Percentiles rank a stretch among this genome's conserved stretches.
Conservation (phyloP, 2,888 invertebrate genomes). For the Amiota communis region DNA sequence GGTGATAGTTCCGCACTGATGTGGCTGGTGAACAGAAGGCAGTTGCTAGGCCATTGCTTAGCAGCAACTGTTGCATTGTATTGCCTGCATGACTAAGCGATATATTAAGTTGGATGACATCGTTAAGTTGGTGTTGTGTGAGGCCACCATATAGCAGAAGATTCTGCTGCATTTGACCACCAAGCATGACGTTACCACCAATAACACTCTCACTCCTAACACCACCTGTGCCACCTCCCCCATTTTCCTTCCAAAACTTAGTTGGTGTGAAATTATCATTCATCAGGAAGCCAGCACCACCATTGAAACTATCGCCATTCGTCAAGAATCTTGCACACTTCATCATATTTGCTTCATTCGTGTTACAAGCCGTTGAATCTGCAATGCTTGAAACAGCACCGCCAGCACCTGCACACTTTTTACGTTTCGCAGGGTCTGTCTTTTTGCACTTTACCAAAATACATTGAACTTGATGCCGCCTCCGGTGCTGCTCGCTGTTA, state of each 20-base stretch:
- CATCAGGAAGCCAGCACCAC: constrained; percentile 54
- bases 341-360: constrained; percentile 75
- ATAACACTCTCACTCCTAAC: constrained; percentile 44
- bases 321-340: constrained; percentile 75
- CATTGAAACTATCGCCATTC: constrained; percentile 62
- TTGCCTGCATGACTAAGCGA: constrained; percentile 54
- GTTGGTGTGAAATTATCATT: constrained; percentile 66
- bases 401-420: constrained; percentile 74
- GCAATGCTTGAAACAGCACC: constrained; percentile 74
- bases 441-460: constrained; percentile 77
- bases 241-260: constrained; percentile 62
- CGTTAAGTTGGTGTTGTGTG: constrained; percentile 50
- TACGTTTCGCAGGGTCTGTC: constrained; percentile 73
- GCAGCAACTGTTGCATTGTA: constrained; percentile 54
- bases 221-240: constrained; percentile 47
- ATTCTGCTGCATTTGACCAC: constrained; percentile 72
- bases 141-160: constrained; percentile 69
- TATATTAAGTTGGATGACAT: constrained; percentile 62
- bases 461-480: constrained; percentile 79
- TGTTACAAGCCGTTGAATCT: constrained; percentile 61
- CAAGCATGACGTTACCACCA: constrained; percentile 63
- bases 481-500: constrained; percentile 79
- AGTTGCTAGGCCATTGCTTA: constrained; percentile 54
- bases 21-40: constrained; percentile 77
- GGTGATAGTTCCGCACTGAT: constrained; percentile 74